Base-by-base conservation (phyloP, 2,888 invertebrate genomes). In the Liodrosophila aerea region DNA sequence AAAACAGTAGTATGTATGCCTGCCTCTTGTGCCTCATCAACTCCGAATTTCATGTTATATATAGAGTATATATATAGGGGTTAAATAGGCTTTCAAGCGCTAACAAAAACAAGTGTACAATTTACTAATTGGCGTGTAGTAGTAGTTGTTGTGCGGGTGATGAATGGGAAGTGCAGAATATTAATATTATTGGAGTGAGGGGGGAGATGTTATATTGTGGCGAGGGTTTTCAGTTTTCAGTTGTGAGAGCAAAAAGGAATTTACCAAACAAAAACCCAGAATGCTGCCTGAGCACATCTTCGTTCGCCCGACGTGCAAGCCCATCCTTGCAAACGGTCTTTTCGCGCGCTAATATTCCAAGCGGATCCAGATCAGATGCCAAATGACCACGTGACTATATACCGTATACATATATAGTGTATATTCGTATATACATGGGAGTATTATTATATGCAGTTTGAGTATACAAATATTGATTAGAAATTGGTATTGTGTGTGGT, bases 351-450 rank as follows among this genome's bases (percentile, higher is more conserved):
- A 90, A 88, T 76, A 97, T 93, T 73, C 92, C 93, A 68, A 97
- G 91, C 3, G 97, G 97, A 90, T 97, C 97, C 71, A 94, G 92
- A 87, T 94, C 94, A 39, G 96, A 95, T 76, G 95, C 92, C 85
- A 95, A 93, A 90, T 97, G 97, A 57, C 96, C 97, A 71, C 96
- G 93, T 70, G 93, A 92, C 95, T 97, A 93, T 85, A 71, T 70
- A 64, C 64, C 12, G 66, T 59, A 53, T 64, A 75, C 22, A 22
- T 41, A 45, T 51, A 33, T 12, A 43, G 18, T 16, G 36, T 7
- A 36, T 36, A 36, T 36, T 36, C 11, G 46, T 54, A 68, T 43
- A 45, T 34, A 46, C 31, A 52, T 41, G 18, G n/a, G n/a, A n/a
- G n/a, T n/a, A n/a, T n/a, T n/a, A n/a, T n/a, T 45, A 53, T 47